Conservation (phyloP, 2,888 invertebrate species). For the Caenorhabditis doughertyi region DNA sequence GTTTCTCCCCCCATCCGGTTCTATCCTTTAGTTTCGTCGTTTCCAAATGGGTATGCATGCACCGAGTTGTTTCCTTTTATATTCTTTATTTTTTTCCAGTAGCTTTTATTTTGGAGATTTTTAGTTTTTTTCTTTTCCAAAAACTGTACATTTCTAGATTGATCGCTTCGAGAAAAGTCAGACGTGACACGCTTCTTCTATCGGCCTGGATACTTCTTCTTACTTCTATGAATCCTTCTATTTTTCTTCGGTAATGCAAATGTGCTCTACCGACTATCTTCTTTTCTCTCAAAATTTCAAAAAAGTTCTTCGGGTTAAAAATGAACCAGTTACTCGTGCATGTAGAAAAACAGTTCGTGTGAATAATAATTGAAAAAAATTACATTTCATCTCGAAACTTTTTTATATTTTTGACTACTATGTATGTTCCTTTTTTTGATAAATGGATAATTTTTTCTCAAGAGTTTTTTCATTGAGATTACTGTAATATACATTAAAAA, state of each 20-base stretch:
- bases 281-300: neutral
- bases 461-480: no score
- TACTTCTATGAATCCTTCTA: neutral
- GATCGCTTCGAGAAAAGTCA: slow-evolving; percentile 60
- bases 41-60: neutral
- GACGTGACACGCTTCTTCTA: slow-evolving; percentile 37
- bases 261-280: no score
- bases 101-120: neutral
- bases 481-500: no score
- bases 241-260: no score
- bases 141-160: slow-evolving; percentile 50
- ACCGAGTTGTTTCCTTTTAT: neutral
- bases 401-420: neutral
- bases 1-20: neutral
- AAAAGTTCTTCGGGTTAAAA: no score
- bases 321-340: neutral
- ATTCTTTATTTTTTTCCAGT: slow-evolving; percentile 9
- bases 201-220: slow-evolving; percentile 18
- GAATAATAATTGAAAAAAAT: neutral
- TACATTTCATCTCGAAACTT: neutral
- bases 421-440: neutral
- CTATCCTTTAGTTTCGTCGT: slow-evolving; percentile 1
- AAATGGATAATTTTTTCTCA: neutral
- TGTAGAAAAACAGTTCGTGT: slow-evolving; percentile 1
- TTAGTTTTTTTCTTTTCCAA: slow-evolving; percentile 8